These are phyloP conservation scores for Enteromius radiatus DNA, from an alignment of 2,797 vertebrate genomes.

Conservation along the genomic window DNA sequence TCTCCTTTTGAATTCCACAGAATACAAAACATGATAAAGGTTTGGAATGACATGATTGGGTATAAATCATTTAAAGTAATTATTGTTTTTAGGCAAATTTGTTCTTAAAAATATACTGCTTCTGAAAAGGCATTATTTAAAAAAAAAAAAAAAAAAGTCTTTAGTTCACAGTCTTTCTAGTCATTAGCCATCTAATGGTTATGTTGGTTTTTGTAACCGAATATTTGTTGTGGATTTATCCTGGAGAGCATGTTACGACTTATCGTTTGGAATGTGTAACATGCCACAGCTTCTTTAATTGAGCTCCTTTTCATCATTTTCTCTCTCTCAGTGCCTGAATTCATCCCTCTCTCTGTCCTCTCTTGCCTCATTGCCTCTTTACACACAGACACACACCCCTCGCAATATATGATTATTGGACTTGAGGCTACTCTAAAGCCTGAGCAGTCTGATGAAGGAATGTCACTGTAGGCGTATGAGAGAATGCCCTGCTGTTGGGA, in stretches of 20 bases:
- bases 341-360: conserved; percentile 23
- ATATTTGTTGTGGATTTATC: conserved; percentile 56
- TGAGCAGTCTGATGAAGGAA: conserved; percentile 35
- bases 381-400: conserved; percentile 24
- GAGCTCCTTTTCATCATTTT: conserved; percentile 41
- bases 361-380: conserved; percentile 38
- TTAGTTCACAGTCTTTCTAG: conserved; percentile 14
- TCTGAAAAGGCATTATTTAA: background rate
- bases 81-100: background rate
- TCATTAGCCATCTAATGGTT: conserved; percentile 53
- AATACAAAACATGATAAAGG: background rate
- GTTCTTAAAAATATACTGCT: background rate
- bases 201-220: conserved; percentile 48
- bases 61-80: background rate
- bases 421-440: conserved; percentile 37
- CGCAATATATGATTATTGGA: conserved; percentile 26
- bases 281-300: conserved; percentile 56
- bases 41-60: background rate
- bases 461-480: conserved; percentile 40
- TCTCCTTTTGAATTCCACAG: background rate
- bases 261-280: conserved; percentile 58
- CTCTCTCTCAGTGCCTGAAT: conserved; percentile 18
- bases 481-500: conserved; percentile 26
- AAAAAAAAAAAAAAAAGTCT: background rate
- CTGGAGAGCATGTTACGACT: conserved; percentile 53